A percentile compares a stretch with the other conserved stretches of the same genome.
Conservation (phyloP, 2,888 invertebrate genomes). For the Hybos culiciformis region DNA sequence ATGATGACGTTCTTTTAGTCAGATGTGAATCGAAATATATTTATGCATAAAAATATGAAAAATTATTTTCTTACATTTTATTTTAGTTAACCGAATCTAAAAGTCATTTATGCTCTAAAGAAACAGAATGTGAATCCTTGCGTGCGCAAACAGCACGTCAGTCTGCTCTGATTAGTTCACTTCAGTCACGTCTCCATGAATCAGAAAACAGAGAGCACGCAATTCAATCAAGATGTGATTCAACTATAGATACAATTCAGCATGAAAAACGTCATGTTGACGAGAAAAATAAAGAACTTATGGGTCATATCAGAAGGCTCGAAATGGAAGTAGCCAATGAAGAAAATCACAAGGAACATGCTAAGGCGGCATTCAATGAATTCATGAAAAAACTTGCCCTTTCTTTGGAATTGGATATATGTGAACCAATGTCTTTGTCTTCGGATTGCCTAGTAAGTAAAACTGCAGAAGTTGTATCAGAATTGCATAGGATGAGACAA, state of each 20-base stretch:
- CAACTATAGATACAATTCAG: constrained; percentile 58
- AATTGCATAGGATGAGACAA: constrained; percentile 48
- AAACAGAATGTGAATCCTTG: constrained; percentile 67
- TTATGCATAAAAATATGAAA: no score
- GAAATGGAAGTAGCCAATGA: constrained; percentile 60
- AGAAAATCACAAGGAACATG: constrained; percentile 61
- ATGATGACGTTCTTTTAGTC: no score
- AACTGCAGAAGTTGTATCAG: constrained; percentile 64
- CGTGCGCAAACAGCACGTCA: constrained; percentile 74
- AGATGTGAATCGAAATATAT: no score
- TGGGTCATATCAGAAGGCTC: constrained; percentile 56
- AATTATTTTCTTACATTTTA: no score
- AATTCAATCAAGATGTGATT: constrained; percentile 48
- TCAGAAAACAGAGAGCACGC: constrained; percentile 64
- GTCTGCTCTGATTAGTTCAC: constrained; percentile 62
- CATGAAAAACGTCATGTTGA: constrained; percentile 58
- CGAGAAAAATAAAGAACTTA: constrained; percentile 62
- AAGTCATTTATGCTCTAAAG: constrained; percentile 53
- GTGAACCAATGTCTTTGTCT: constrained; percentile 49
- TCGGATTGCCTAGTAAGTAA: constrained; percentile 62
- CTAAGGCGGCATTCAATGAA: constrained; percentile 50
- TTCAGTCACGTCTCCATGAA: constrained; percentile 65
- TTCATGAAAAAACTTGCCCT: constrained; percentile 56
- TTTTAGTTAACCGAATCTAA: constrained; percentile 54
- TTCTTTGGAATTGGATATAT: constrained; percentile 56